phyloP scores from a whole-genome alignment of 2,113 vertebrate species.

The Mustela nigripes region DNA sequence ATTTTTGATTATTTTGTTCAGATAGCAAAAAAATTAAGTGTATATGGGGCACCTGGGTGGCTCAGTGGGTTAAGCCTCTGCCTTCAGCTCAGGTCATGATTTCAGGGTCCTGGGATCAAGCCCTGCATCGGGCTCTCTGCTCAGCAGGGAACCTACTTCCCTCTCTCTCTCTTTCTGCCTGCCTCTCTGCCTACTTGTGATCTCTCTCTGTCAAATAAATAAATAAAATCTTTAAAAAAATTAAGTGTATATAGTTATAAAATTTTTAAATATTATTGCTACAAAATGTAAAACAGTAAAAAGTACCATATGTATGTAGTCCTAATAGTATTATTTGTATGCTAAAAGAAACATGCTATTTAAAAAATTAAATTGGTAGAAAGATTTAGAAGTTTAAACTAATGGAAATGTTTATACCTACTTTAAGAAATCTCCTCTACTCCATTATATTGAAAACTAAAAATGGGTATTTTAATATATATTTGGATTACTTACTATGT shows the following conservation, averaged over 20 bases:
- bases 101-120: too few species aligned
- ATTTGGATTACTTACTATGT: conserved; percentile 70
- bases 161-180: too few species aligned
- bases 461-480: neutral
- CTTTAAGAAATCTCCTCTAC: conserved; percentile 39
- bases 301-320: neutral
- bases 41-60: too few species aligned
- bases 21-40: conserved; percentile 4
- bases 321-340: neutral
- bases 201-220: too few species aligned
- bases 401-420: conserved; percentile 22
- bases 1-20: conserved; percentile 41
- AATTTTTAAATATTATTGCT: conserved; percentile 51
- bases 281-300: conserved; percentile 34
- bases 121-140: too few species aligned
- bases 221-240: neutral
- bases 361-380: conserved; percentile 37
- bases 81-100: too few species aligned
- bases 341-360: neutral
- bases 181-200: too few species aligned
- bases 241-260: conserved; percentile 15
- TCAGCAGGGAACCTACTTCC: too few species aligned
- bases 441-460: neutral
- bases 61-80: too few species aligned
- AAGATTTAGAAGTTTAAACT: conserved; percentile 26